Percentiles rank a stretch among this genome's conserved stretches.
phyloP scores from a whole-genome alignment of 2,113 vertebrate species.

The Cinclus cinclus region DNA sequence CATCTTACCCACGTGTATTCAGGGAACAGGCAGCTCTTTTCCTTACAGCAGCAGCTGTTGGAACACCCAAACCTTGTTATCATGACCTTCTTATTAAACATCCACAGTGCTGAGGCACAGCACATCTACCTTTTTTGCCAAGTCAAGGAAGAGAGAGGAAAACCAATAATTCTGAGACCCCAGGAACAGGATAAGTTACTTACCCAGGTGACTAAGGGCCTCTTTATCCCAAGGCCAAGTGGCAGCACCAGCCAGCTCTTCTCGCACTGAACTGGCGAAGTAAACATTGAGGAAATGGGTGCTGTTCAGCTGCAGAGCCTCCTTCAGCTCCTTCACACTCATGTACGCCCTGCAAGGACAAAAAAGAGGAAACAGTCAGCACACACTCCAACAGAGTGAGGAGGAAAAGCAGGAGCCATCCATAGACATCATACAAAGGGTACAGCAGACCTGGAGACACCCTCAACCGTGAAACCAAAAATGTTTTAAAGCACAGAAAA shows the following conservation, averaged over 20 bases:
- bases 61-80: neutral
- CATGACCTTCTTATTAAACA: neutral
- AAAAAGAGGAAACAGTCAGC: neutral
- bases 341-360: slow-evolving; percentile 85
- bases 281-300: slow-evolving; percentile 92
- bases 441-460: neutral
- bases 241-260: slow-evolving; percentile 92
- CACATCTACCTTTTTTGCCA: neutral
- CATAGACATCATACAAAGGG: fast-evolving
- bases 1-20: fast-evolving
- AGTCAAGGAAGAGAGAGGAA: neutral
- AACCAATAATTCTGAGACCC: neutral
- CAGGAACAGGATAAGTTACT: neutral
- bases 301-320: slow-evolving; percentile 85
- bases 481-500: fast-evolving
- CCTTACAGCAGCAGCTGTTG: neutral
- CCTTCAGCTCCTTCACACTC: slow-evolving; percentile 95
- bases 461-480: neutral
- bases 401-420: neutral
- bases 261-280: slow-evolving; percentile 90
- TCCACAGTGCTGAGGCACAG: neutral
- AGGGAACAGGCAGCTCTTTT: neutral
- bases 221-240: slow-evolving; percentile 99
- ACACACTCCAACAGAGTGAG: neutral
- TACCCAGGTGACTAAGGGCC: slow-evolving; percentile 86